Evolutionary conservation across 2,113 vertebrate species (phyloP), one percentile per base, ranked within the genome.

Genomic region (Pterocles orientalis): DNA sequence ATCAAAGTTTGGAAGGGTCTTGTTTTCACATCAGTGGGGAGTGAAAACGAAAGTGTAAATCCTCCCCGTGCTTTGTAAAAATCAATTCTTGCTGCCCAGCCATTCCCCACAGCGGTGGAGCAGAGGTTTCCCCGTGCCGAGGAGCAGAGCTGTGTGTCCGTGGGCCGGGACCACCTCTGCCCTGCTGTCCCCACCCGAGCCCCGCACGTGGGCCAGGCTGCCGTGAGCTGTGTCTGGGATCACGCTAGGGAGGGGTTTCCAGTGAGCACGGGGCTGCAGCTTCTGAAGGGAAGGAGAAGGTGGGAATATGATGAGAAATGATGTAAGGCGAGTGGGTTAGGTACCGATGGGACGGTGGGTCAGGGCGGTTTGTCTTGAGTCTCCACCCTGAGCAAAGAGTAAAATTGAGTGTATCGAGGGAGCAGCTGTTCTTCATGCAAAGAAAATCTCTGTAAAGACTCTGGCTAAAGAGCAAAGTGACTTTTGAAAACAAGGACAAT

Each of bases 51-150:
- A 81, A 14, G 29, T 8, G 53, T 8, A 18, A 15, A 48, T 31
- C 23, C 69, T 58, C 43, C 4, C n/a, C n/a, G 4, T 31, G 7
- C 26, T 25, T 33, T 5, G 6, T 33, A 45, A 70, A 56, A 18
- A 33, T 45, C 60, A 26, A 6, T 34, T 51, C 28, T 56, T 48
- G 12, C 15, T 56, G n/a, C 7, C 3, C 9, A 28, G 76, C 56
- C 9, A 0, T 51, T 61, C 72, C 66, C 41, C 1, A 9, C 34
- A 13, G 36, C 0, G 0, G 3, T 3, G 66, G 16, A 8, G 34
- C n/a, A 3, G 29, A 41, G n/a, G 41, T 19, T 65, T 6, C 23
- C 81, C 43, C 1, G 0, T 0, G 2, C 0, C 3, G 16, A 43
- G 64, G 7, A 47, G 61, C 6, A 26, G n/a, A 64, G 21, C 25